Base-by-base conservation (phyloP, 1,140 invertebrate genomes). In the Drosophila nasuta region DNA sequence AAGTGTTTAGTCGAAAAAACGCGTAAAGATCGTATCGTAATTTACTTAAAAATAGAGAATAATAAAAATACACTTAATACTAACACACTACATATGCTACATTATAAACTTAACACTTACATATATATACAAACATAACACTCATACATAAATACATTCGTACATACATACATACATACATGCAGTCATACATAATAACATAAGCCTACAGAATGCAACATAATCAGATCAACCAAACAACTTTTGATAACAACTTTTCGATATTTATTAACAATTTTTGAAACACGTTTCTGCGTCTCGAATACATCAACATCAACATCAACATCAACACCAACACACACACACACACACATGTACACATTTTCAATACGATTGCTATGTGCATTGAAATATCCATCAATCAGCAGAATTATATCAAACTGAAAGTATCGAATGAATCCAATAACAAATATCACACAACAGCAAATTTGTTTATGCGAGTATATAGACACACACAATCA, bases 121-220 rank as follows among this genome's bases (percentile, higher is more conserved):
- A 25, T 25, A 25, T 25, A 25, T 25, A 5, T 56, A 69, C 59
- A 69, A 57, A 20, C 49, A 66, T 45, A 64, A 64, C 51, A 75
- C 60, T 60, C 56, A 66, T 62, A 67, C 58, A 76, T 71, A 66
- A 41, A 72, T 56, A 68, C 49, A 85, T 70, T 60, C 72, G 65
- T 57, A 30, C 48, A 69, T 57, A 30, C 48, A 76, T 57, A 30
- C 48, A 76, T 45, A 75, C 77, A 77, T 49, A 83, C 80, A 90
- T 89, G 83, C 70, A 77, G 63, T 72, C 70, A 78, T 67, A 80
- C 57, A 70, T 78, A 60, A 25, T 45, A 67, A 65, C 63, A 79
- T 77, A 90, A 86, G 87, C 82, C 76, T 91, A 90, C 73, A 79
- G 70, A 88, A 82, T 90, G 75, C 78, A 81, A 86, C 72, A 90